Evolutionary conservation across 1,140 invertebrate species (phyloP).

Genomic region (Diorhabda carinulata): DNA sequence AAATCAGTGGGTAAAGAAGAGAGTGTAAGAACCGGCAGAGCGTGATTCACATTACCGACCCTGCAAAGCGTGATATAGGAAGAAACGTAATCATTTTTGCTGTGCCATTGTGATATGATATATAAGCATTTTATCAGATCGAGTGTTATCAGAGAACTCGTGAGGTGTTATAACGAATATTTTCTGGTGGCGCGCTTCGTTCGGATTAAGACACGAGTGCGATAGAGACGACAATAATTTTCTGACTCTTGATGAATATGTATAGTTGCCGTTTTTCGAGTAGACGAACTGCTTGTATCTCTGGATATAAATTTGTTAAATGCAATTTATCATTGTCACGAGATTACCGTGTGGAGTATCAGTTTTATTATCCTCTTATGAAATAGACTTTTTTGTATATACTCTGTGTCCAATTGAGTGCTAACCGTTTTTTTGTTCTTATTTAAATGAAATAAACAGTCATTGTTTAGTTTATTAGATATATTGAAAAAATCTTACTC

Average conservation of each 20-base stretch:
- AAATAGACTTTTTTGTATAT: background rate
- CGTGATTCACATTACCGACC: slow-evolving; percentile 43
- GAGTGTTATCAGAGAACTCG: slow-evolving; percentile 38
- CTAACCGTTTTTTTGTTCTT: too few relatives aligned
- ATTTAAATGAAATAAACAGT: too few relatives aligned
- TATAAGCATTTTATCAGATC: slow-evolving; percentile 40
- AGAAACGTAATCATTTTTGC: slow-evolving; percentile 47
- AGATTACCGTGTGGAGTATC: background rate
- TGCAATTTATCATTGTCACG: slow-evolving; percentile 27
- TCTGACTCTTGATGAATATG: slow-evolving; percentile 22
- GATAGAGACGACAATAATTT: slow-evolving; percentile 20
- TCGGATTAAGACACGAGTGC: slow-evolving; percentile 8
- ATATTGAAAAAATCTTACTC: background rate
- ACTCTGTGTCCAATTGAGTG: background rate
- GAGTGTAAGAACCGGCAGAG: slow-evolving; percentile 42
- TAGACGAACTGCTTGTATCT: slow-evolving; percentile 13
- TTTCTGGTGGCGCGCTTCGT: slow-evolving; percentile 17
- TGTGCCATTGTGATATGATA: slow-evolving; percentile 44
- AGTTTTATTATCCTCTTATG: background rate
- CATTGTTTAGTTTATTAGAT: background rate
- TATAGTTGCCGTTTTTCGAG: slow-evolving; percentile 21
- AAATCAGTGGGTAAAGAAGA: slow-evolving; percentile 39
- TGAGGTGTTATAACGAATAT: slow-evolving; percentile 37
- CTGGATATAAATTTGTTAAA: slow-evolving; percentile 30
- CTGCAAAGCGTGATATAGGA: slow-evolving; percentile 40